A percentile compares a stretch with the other conserved stretches of the same genome.
These are phyloP conservation scores for Emys orbicularis DNA, from an alignment of 2,797 vertebrate species.

Conservation along the genomic window DNA sequence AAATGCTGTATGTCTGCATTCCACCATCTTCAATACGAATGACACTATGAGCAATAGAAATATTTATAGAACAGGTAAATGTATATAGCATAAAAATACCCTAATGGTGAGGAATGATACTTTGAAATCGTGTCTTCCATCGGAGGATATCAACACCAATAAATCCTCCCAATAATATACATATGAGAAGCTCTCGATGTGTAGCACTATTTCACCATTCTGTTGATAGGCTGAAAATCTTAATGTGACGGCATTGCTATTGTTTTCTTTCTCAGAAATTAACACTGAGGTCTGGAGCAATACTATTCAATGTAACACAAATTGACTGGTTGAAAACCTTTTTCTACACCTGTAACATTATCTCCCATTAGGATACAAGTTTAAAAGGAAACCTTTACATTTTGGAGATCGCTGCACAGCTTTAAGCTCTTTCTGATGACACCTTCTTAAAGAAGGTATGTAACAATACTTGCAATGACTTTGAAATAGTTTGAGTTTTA, in stretches of 20 bases:
- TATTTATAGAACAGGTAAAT: neutral
- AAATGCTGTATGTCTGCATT: neutral
- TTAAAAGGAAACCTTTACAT: neutral
- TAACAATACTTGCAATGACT: neutral
- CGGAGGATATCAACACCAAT: neutral
- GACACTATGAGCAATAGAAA: neutral
- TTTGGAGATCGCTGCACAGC: constrained; percentile 28
- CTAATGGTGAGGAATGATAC: neutral
- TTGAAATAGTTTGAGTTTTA: neutral
- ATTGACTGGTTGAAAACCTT: neutral
- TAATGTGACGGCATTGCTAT: neutral
- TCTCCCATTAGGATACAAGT: neutral
- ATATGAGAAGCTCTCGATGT: neutral
- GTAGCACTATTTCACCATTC: neutral
- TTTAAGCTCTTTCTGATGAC: constrained; percentile 11
- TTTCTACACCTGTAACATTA: neutral
- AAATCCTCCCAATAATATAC: neutral
- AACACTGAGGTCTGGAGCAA: neutral
- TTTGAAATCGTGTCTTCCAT: neutral
- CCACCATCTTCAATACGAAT: neutral
- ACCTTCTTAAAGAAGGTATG: constrained; percentile 3
- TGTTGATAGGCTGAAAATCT: neutral
- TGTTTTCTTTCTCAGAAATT: neutral
- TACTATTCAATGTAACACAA: neutral
- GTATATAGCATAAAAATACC: neutral